phyloP scores from a whole-genome alignment of 2,888 invertebrate genomes.

The Listrodromus nycthemerus region DNA sequence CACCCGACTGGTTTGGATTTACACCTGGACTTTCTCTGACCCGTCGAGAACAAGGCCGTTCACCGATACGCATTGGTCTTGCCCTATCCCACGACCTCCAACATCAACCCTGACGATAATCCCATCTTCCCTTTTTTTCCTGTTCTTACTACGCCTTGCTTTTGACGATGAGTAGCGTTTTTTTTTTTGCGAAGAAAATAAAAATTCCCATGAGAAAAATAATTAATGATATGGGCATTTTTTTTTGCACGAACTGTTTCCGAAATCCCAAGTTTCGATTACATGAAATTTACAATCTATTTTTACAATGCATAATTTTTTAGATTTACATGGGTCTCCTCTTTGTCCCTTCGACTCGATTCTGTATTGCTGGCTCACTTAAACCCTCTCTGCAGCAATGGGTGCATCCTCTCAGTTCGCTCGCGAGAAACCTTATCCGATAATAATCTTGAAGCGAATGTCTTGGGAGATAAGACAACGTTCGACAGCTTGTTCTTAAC shows the following conservation, averaged over 20 bases:
- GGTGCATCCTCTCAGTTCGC: conserved; percentile 21
- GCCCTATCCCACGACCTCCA: conserved; percentile 63
- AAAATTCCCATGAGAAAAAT: no score
- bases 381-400: conserved; percentile 11
- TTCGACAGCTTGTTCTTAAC: background rate
- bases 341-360: conserved; percentile 3
- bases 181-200: background rate
- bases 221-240: no score
- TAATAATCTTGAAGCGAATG: conserved; percentile 51
- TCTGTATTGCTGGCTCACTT: background rate
- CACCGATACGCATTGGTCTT: background rate
- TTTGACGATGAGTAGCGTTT: background rate
- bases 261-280: no score
- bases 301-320: no score
- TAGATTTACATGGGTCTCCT: no score
- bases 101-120: conserved; percentile 59
- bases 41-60: conserved; percentile 52
- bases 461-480: conserved; percentile 34
- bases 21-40: conserved; percentile 57
- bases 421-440: conserved; percentile 46
- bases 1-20: conserved; percentile 56
- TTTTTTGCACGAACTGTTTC: no score
- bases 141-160: background rate
- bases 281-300: no score
- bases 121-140: conserved; percentile 27